A percentile compares a stretch with the other conserved stretches of the same genome.
These are phyloP conservation scores for Choristoneura fumiferana DNA, from an alignment of 1,140 invertebrate species.

Conservation along the genomic window DNA sequence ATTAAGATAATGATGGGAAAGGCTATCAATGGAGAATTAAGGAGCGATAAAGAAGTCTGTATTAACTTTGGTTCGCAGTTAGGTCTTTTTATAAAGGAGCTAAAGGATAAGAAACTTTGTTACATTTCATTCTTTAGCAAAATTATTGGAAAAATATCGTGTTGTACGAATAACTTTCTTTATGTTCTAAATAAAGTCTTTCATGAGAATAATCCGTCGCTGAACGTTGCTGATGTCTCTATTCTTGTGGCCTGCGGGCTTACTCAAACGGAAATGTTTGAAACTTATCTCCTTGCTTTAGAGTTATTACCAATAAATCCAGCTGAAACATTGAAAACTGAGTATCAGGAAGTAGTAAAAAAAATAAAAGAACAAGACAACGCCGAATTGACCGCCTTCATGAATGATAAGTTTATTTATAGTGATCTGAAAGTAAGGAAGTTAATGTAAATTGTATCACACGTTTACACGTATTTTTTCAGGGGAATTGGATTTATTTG, in stretches of 20 bases:
- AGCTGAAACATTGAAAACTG: neutral
- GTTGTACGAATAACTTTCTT: neutral
- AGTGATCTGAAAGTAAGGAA: neutral
- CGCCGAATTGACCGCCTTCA: neutral
- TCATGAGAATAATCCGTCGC: neutral
- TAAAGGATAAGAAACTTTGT: neutral
- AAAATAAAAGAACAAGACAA: neutral
- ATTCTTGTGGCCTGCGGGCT: neutral
- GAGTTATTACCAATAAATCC: neutral
- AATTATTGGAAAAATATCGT: neutral
- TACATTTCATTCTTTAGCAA: neutral
- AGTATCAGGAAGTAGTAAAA: neutral
- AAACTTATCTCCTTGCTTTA: neutral
- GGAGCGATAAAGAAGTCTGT: neutral
- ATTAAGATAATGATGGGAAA: neutral
- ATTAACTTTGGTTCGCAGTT: neutral
- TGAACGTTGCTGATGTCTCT: neutral
- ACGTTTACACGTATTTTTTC: too few relatives aligned
- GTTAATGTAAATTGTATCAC: too few relatives aligned
- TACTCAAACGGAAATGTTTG: neutral
- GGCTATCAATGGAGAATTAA: neutral
- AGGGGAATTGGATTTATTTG: too few relatives aligned
- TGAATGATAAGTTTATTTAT: slow-evolving; percentile 3
- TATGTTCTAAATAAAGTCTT: too few relatives aligned
- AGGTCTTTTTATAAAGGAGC: neutral